Evolutionary conservation across 2,888 invertebrate genomes (phyloP), one percentile per base, ranked within the genome.

Genomic region (Eurytoma californica): DNA sequence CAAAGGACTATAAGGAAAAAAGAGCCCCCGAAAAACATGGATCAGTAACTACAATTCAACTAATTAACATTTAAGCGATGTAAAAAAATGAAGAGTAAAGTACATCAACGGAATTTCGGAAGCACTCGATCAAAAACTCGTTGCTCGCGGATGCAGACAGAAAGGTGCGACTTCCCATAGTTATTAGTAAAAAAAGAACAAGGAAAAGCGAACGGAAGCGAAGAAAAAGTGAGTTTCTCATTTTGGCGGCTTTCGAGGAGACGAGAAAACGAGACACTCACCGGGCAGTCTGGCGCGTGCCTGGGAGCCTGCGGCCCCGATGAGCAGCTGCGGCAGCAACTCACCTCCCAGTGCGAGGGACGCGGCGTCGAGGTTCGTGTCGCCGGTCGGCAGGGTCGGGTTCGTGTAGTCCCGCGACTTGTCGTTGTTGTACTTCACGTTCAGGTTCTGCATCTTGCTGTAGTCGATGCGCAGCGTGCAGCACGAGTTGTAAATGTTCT

Each of bases 391-490:
- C 90, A 99, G 94, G 90, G 95, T 96, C 72, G 99, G 99, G 92
- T 99, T 99, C 86, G 99, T 99, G 93, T 98, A 99, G 92, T 99
- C 99, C 82, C 99, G 94, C 82, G 98, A 98, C 92, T 99, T 99
- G 93, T 99, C 99, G 92, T 99, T 99, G 93, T 99, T 99, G 93
- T 98, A 99, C 91, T 98, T 98, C 86, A 99, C 99, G 92, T 99
- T 99, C 87, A 99, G 93, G 86, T 97, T 97, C 87, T 97, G 96
- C 94, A 99, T 94, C 92, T 99, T 99, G 87, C 98, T 98, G 93
- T 98, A 99, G 92, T 99, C 99, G 91, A 99, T 99, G 91, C 98
- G 96, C 88, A 99, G 93, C 77, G 98, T 99, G 93, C 99, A 99
- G 92, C 99, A 99, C 80, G 98, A 98, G 91, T 98, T 99, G 94